Evolutionary conservation across 30 jellyfish, hydroid and myxozoan genomes (phyloP), one percentile per base, ranked within the genome.

Genomic region (Aurelia sp.): DNA sequence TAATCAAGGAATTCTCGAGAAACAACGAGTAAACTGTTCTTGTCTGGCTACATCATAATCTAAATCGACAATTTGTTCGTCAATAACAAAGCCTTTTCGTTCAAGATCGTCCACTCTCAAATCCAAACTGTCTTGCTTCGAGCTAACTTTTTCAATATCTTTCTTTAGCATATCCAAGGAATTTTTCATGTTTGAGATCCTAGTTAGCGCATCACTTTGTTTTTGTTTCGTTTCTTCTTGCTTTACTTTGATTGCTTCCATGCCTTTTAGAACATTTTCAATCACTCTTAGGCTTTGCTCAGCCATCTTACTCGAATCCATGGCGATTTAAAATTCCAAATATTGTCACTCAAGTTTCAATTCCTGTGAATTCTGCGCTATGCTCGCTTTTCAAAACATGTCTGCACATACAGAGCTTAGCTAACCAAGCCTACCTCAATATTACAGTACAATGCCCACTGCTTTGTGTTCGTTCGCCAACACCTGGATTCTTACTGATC

Each of bases 41-140:
- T 59, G 69, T 9, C 23, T n/a, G 33, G 69, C 33, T 12, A 59
- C 33, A 59, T 59, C 69, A 21, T 18, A 59, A 59, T 59, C 69
- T 59, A 59, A 18, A 18, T 59, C 69, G 69, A 21, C 33, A 18
- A 59, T 59, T 59, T 21, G 23, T 13, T 59, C 69, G 16, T 59
- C 69, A n/a, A 59, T 18, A 59, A 59, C 69, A 59, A 59, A 59
- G 13, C 69, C 69, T 59, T 21, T 59, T 59, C 69, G 23, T 59
- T 59, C 69, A 3, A 59, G 33, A 18, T 59, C 69, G 13, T 59
- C 69, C 33, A 59, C 69, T 59, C 69, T 12, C 33, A 18, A n/a
- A 12, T 59, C 69, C 69, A 59, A 18, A 18, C 69, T 59, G 16
- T 59, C 69, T 21, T 59, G 69, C 69, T 59, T 59, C 33, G 23